These are phyloP conservation scores for Dolomedes plantarius DNA, from an alignment of 2,888 invertebrate species.

Conservation along the genomic window DNA sequence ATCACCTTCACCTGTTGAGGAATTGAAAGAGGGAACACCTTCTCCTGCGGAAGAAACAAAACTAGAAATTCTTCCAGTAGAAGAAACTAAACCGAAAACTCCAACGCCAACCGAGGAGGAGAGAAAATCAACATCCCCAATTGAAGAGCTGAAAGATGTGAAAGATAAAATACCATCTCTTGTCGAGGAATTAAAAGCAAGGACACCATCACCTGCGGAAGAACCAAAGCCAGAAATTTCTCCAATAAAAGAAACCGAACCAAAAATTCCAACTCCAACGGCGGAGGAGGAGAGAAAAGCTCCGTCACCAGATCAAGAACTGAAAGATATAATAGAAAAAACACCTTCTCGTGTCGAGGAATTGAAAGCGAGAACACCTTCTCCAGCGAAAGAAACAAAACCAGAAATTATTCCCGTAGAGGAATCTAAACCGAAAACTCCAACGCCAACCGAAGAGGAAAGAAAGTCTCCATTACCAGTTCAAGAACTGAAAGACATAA, in stretches of 20 bases:
- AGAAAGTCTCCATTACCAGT: neutral
- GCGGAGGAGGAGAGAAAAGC: no score
- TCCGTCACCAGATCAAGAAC: neutral
- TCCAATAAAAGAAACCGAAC: neutral
- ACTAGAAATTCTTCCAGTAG: neutral
- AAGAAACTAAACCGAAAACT: no score
- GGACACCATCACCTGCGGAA: no score
- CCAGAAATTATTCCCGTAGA: no score
- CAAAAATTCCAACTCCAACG: no score
- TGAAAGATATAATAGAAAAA: neutral
- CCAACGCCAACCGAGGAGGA: neutral
- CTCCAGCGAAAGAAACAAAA: neutral
- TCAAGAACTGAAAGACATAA: neutral
- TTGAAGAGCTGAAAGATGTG: neutral
- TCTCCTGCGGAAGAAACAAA: no score
- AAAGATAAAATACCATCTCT: neutral
- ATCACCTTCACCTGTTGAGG: no score
- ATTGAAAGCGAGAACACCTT: neutral
- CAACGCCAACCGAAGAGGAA: neutral
- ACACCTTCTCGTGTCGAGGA: neutral
- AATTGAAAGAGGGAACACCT: no score
- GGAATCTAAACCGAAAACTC: no score
- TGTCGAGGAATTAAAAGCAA: neutral
- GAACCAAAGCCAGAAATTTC: no score
- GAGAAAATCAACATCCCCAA: neutral